These are phyloP conservation scores for Fulica atra DNA, from an alignment of 2,113 vertebrate species.

Conservation along the genomic window DNA sequence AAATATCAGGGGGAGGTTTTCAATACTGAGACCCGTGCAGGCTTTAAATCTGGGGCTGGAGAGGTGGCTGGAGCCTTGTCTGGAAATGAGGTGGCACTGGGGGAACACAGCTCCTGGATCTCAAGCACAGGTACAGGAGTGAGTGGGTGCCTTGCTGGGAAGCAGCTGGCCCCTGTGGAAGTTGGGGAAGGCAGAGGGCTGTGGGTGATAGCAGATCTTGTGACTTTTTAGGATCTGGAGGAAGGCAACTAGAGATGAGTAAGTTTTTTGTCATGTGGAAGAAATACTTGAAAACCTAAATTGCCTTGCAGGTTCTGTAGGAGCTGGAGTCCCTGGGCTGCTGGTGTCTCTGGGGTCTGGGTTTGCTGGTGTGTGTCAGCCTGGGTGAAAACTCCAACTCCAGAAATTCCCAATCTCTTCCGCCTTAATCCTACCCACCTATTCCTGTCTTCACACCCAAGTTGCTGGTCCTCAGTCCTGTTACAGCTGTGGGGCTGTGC, in stretches of 20 bases:
- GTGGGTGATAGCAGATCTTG: constrained; percentile 43
- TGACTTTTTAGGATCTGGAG: constrained; percentile 51
- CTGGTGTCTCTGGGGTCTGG: fast-evolving
- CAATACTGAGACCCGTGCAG: neutral
- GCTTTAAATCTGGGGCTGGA: neutral
- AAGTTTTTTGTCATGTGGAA: constrained; percentile 51
- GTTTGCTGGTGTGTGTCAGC: fast-evolving
- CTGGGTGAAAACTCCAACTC: neutral
- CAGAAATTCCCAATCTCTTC: neutral
- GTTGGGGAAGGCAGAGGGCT: neutral
- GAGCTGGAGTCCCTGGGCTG: fast-evolving
- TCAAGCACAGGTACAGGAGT: neutral
- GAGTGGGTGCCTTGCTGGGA: neutral
- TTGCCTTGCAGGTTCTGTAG: neutral
- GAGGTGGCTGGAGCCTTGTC: neutral
- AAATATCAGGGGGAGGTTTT: neutral
- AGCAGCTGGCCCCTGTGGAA: neutral
- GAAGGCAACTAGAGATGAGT: constrained; percentile 37
- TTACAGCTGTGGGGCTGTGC: constrained; percentile 40
- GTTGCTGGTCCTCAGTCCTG: neutral
- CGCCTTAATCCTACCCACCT: neutral
- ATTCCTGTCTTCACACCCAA: neutral
- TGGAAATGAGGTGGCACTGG: neutral
- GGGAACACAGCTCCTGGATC: neutral
- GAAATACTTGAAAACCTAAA: neutral